Evolutionary conservation across 2,888 invertebrate genomes (phyloP).

Genomic region (Trisateles emortualis): DNA sequence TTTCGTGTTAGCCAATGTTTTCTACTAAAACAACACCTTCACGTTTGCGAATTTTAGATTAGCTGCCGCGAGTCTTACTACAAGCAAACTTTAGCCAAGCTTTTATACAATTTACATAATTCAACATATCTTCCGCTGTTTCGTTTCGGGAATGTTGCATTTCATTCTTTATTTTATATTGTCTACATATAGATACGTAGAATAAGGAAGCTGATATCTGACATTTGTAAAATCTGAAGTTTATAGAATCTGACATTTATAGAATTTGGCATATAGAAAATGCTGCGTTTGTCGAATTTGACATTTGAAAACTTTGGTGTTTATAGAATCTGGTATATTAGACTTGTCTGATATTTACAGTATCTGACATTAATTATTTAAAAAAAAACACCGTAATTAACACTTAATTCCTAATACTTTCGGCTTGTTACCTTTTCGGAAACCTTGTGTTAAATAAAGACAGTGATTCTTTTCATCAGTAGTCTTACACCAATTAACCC

Average conservation of each 20-base stretch:
- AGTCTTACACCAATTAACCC: background rate
- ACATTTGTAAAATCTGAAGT: too few relatives aligned
- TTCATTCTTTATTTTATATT: background rate
- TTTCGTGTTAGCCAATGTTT: background rate
- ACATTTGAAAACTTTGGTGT: too few relatives aligned
- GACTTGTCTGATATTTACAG: too few relatives aligned
- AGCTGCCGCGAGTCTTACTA: background rate
- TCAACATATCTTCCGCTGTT: background rate
- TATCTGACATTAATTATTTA: too few relatives aligned
- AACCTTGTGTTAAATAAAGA: background rate
- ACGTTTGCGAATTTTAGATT: constrained; percentile 2
- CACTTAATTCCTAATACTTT: too few relatives aligned
- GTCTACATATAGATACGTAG: background rate
- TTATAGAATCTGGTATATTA: too few relatives aligned
- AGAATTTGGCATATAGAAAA: too few relatives aligned
- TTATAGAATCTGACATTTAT: too few relatives aligned
- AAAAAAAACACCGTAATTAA: too few relatives aligned
- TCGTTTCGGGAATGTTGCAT: background rate
- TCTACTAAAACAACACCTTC: background rate
- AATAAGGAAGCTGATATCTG: too few relatives aligned
- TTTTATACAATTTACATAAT: constrained; percentile 2
- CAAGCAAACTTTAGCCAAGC: background rate
- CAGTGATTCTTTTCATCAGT: background rate
- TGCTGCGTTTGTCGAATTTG: too few relatives aligned
- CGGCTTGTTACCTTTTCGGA: background rate